Conservation (phyloP, 2,113 vertebrate species). For the Otocyon megalotis region DNA sequence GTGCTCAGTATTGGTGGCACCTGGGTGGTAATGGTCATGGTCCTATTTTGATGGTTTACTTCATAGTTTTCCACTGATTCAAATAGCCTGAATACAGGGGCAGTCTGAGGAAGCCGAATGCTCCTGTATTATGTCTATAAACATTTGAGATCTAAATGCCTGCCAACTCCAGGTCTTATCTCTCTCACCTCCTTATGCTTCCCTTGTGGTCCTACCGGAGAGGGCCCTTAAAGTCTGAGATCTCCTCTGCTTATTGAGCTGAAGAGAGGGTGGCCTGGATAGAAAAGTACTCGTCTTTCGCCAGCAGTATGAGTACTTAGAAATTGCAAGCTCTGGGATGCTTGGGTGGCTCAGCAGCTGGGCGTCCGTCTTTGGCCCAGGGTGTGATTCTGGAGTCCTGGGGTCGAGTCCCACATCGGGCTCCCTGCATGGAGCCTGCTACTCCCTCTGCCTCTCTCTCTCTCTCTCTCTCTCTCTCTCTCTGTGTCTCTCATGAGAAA, state of each 20-base stretch:
- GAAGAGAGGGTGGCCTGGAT: conserved; percentile 55
- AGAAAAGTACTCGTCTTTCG: conserved; percentile 39
- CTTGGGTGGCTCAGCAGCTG: no score
- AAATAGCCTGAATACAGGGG: conserved; percentile 55
- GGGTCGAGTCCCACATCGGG: no score
- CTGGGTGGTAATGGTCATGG: not conserved
- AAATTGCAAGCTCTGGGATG: conserved; percentile 3
- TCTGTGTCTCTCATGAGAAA: no score
- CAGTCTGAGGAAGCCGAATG: conserved; percentile 1
- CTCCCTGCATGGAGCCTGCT: no score
- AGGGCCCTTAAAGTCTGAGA: not conserved
- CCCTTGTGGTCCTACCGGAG: not conserved
- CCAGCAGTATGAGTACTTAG: not conserved
- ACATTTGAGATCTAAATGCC: conserved; percentile 44
- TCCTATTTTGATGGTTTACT: conserved; percentile 56
- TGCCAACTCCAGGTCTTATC: conserved; percentile 12
- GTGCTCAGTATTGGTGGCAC: not conserved
- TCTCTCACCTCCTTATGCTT: conserved; percentile 39
- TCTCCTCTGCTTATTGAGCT: conserved; percentile 58
- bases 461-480: no score
- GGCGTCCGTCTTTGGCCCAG: no score
- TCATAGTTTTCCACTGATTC: conserved; percentile 45
- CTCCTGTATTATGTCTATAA: not conserved
- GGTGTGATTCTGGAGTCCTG: no score
- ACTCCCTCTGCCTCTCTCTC: no score